These are phyloP conservation scores for Pseudopleuronectes americanus DNA, from an alignment of 2,797 vertebrate species.

Conservation along the genomic window DNA sequence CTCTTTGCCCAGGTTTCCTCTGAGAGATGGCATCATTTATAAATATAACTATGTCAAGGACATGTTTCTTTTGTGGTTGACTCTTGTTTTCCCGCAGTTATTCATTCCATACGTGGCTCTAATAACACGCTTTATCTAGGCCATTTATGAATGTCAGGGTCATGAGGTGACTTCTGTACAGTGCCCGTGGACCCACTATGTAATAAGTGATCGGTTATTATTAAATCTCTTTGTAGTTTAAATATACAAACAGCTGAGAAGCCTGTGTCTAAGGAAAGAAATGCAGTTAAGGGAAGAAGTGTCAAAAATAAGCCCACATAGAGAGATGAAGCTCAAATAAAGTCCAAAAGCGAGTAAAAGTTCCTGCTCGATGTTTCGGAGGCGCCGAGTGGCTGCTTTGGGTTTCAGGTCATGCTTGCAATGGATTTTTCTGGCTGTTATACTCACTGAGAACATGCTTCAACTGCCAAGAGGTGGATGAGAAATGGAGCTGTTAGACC, in stretches of 20 bases:
- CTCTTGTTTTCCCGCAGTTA: constrained; percentile 39
- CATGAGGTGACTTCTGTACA: constrained; percentile 7
- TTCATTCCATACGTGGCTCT: constrained; percentile 18
- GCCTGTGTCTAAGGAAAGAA: background rate
- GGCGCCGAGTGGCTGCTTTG: constrained; percentile 42
- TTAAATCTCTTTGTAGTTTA: constrained; percentile 5
- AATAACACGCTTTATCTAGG: constrained; percentile 31
- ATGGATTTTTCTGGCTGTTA: constrained; percentile 69
- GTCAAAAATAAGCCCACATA: constrained; percentile 16
- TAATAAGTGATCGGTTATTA: constrained; percentile 38
- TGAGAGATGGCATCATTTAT: constrained; percentile 51
- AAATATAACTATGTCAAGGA: constrained; percentile 70
- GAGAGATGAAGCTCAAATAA: constrained; percentile 32
- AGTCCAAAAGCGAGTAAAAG: constrained; percentile 27
- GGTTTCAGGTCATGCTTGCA: constrained; percentile 69
- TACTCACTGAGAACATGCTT: constrained; percentile 62
- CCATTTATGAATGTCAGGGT: constrained; percentile 41
- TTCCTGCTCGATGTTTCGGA: constrained; percentile 35
- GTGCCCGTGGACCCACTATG: constrained; percentile 11
- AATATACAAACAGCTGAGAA: constrained; percentile 12
- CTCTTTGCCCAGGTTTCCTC: constrained; percentile 38
- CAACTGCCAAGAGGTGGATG: constrained; percentile 62
- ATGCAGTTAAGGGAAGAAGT: background rate
- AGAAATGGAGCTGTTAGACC: constrained; percentile 68
- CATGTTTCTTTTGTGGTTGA: constrained; percentile 51